Evolutionary conservation across 2,888 invertebrate genomes (phyloP), one percentile per base, ranked within the genome.

Genomic region (Oxyteleia sp.): DNA sequence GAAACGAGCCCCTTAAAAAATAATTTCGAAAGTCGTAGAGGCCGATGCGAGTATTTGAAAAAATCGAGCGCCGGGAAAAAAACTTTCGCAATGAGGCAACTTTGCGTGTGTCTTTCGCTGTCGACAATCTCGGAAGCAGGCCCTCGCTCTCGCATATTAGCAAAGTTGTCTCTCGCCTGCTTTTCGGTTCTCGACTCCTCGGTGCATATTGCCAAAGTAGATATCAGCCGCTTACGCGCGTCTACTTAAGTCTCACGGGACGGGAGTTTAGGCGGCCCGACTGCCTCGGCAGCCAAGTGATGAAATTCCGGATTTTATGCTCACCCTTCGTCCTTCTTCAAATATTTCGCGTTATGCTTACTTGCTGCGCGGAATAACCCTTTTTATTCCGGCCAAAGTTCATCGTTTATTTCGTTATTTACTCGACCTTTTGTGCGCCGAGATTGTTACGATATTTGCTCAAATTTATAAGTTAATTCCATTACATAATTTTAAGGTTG

Each of bases 61-160:
- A 79, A 85, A 71, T 69, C 82, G 78, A 68, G 26, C 45, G 69
- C 72, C 47, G 64, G 74, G 72, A 76, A 69, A 75, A 79, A 88
- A 92, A 92, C 91, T 92, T 92, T 91, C 87, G 87, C 92, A 93
- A 93, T 93, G 91, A 93, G 88, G 87, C 89, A 92, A 93, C 93
- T 93, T 93, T 93, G 89, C 92, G 93, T 92, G 93, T 93, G 93
- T 93, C 93, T 93, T 93, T 91, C 89, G 88, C 88, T 90, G 89
- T 89, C 86, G 86, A 87, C 85, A 84, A 85, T 87, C 88, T 89
- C 89, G 86, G 87, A 85, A 86, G 85, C 86, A 64, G 66, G 81
- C 89, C 84, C 82, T 86, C 79, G 84, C 83, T 87, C 87, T 80
- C 80, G 91, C 90, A 93, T 93, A 93, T 93, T 92, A 91, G 90